Evolutionary conservation across 2,797 vertebrate species (phyloP), one percentile per base, ranked within the genome.

Genomic region (Salmo trutta): DNA sequence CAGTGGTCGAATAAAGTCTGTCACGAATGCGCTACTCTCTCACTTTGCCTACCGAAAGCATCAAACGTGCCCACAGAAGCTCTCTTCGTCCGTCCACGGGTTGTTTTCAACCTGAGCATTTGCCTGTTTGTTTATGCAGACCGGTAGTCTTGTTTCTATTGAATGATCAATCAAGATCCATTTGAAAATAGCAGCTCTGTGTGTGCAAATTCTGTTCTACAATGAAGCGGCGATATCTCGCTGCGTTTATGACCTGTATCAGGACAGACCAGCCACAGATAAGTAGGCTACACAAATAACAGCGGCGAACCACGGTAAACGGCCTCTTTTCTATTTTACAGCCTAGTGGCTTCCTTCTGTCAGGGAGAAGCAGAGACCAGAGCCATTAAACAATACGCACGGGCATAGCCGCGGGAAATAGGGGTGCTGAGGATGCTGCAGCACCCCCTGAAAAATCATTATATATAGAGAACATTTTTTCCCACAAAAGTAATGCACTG

Each of bases 381-480:
- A 84, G 77, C 84, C n/a, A 62, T 19, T 84, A 14, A 78, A 68
- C 78, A 73, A 76, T 76, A 85, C 79, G 79, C 88, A 78, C 83
- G 86, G 88, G 83, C 41, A 41, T 41, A 41, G 41, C 41, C 41
- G 41, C 41, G 2, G 41, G 41, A 41, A 10, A 10, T 41, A 10
- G 41, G 41, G 41, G 36, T 36, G 31, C 31, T 31, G 3, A 31
- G 33, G 5, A 3, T 31, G 36, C 36, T 36, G 6, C 0, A 36
- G 1, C 36, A 36, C 36, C 36, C 1, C 36, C 36, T 36, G 36
- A 36, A 7, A 36, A 36, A 7, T 36, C 36, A 36, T 36, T 7
- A 1, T 6, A 6, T 6, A 6, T 36, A 6, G 6, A 36, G 1
- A 36, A 7, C 0, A 5, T 33, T 33, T 33, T 5, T 33, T 31